Percentiles rank a stretch among this genome's conserved stretches.
phyloP scores from a whole-genome alignment of 92 coral and sea anemone genomes.

The Heliopora coerulea region DNA sequence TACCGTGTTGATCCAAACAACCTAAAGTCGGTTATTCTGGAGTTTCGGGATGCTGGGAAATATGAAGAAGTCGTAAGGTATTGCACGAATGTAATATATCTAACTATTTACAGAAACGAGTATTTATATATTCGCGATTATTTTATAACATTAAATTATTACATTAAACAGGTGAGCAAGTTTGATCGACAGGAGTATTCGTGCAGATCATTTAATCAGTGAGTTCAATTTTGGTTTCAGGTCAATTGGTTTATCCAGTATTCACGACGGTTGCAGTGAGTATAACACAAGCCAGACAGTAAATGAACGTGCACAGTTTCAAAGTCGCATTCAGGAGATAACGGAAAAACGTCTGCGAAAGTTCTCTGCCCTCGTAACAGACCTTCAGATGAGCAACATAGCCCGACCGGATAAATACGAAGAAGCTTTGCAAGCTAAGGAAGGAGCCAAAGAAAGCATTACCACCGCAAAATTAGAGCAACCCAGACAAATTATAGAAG shows the following conservation, averaged over 20 bases:
- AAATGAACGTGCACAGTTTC: conserved; percentile 68
- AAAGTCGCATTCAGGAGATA: conserved; percentile 59
- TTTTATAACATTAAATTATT: too few relatives aligned
- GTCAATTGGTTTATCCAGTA: conserved; percentile 59
- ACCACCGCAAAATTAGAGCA: conserved; percentile 69
- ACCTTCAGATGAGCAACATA: conserved; percentile 71
- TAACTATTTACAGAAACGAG: too few relatives aligned
- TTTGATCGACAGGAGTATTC: too few relatives aligned
- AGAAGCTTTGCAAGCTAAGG: conserved; percentile 66
- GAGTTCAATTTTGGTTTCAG: too few relatives aligned
- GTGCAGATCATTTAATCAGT: too few relatives aligned
- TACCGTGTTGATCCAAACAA: conserved; percentile 74
- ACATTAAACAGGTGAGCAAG: too few relatives aligned
- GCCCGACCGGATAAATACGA: conserved; percentile 66
- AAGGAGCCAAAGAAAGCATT: conserved; percentile 85
- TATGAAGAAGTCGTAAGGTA: conserved; percentile 66
- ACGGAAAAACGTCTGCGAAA: conserved; percentile 57
- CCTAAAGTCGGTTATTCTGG: conserved; percentile 55
- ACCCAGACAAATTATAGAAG: conserved; percentile 72
- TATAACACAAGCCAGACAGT: conserved; percentile 87
- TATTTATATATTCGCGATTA: too few relatives aligned
- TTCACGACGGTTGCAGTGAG: conserved; percentile 81
- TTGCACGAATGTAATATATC: too few relatives aligned
- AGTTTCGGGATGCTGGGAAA: conserved; percentile 62
- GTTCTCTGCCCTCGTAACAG: conserved; percentile 69